Evolutionary conservation across 2,797 vertebrate species (phyloP), one percentile per base, ranked within the genome.

Genomic region (Enteromius paludinosus): DNA sequence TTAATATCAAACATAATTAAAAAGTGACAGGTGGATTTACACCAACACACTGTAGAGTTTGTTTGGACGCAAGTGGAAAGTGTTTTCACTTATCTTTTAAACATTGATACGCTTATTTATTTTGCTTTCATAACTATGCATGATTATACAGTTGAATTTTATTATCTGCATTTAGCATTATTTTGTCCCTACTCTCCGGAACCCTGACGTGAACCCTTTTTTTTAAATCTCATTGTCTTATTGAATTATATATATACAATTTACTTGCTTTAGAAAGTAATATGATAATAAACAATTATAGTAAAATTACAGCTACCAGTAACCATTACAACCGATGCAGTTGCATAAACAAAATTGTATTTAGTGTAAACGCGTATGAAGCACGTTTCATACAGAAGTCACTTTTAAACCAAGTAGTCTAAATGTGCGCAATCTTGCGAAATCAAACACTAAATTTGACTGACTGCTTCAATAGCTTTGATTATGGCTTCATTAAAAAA

Each of bases 21-120:
- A 6, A 73, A 54, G 52, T 43, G 33, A 75, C 73, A 61, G 14
- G 54, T 43, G 56, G 38, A 77, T 77, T 62, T 54, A 35, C 70
- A 20, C 45, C 10, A n/a, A 20, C 49, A 72, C 23, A 30, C 18
- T 14, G 17, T 52, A 28, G 54, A 43, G 5, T 77, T 77, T 62
- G 38, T 62, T 61, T 62, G 25, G 74, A 76, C 25, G 38, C 56
- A 62, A 61, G 56, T 43, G 73, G 9, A 59, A 74, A 74, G 30
- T 41, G n/a, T 75, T 75, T 59, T 75, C 52, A 18, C 35, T 23
- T 59, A 56, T 23, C 52, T 59, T 59, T 75, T 75, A 59, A 41
- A 75, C 72, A 59, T 59, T 75, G n/a, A 59, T 25, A 12, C 5
- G 8, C 52, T 3, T 75, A 75, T 75, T 75, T 75, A 75, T 77